phyloP scores from a whole-genome alignment of 2,888 invertebrate genomes.

The Ormyrus rosae region DNA sequence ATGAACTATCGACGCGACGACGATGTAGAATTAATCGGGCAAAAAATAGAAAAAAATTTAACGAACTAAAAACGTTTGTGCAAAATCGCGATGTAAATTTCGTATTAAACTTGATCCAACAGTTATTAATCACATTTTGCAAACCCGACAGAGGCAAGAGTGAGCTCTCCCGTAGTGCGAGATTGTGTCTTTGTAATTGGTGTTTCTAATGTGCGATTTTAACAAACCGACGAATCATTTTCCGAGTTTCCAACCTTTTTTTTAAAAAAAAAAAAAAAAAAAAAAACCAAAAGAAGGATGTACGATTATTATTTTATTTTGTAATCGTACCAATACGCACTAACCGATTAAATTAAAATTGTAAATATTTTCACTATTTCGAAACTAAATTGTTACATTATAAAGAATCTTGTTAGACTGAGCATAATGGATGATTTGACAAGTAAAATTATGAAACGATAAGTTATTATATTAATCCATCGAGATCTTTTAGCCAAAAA shows the following conservation, averaged over 20 bases:
- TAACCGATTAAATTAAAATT: conserved; percentile 32
- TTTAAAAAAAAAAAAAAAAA: neutral
- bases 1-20: no score
- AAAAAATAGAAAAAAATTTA: neutral
- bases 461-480: conserved; percentile 34
- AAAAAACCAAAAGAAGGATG: neutral
- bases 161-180: neutral
- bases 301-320: no score
- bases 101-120: neutral
- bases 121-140: neutral
- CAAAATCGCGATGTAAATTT: conserved; percentile 23
- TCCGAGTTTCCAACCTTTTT: neutral
- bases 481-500: conserved; percentile 38
- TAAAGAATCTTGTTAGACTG: conserved; percentile 52
- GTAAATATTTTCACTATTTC: conserved; percentile 47
- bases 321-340: neutral
- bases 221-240: neutral
- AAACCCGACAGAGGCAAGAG: neutral
- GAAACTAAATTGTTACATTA: conserved; percentile 40
- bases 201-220: conserved; percentile 23
- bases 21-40: no score
- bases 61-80: neutral
- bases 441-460: conserved; percentile 15
- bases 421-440: conserved; percentile 39
- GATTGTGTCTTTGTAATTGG: conserved; percentile 22